phyloP scores from a whole-genome alignment of 2,797 vertebrate genomes.

The Coreius guichenoti region DNA sequence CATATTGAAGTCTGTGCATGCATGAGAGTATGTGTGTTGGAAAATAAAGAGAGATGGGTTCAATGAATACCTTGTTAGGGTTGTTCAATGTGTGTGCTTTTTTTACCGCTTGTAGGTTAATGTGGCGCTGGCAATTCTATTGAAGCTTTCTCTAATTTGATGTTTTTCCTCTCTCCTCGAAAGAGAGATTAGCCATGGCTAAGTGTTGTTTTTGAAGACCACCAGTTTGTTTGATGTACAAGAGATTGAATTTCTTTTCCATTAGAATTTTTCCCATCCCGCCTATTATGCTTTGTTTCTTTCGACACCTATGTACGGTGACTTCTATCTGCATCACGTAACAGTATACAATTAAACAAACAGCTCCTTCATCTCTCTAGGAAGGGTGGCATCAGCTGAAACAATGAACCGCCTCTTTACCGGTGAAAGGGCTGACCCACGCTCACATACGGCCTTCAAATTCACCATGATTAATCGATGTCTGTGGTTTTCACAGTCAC shows the following conservation, averaged over 20 bases:
- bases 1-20: conserved; percentile 65
- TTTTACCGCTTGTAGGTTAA: conserved; percentile 80
- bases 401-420: conserved; percentile 72
- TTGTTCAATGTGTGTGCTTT: conserved; percentile 81
- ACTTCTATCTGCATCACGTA: conserved; percentile 67
- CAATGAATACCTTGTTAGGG: conserved; percentile 79
- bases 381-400: conserved; percentile 67
- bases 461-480: conserved; percentile 73
- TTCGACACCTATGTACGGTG: conserved; percentile 65
- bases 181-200: background rate
- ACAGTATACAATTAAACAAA: conserved; percentile 74
- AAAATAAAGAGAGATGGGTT: conserved; percentile 74
- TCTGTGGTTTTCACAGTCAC: conserved; percentile 61
- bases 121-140: conserved; percentile 75
- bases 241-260: conserved; percentile 18
- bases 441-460: conserved; percentile 68
- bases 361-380: conserved; percentile 68
- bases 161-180: conserved; percentile 73
- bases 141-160: conserved; percentile 77
- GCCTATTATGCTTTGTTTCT: conserved; percentile 17
- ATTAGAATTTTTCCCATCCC: conserved; percentile 1
- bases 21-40: conserved; percentile 65
- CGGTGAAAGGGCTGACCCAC: conserved; percentile 64
- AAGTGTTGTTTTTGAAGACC: conserved; percentile 37
- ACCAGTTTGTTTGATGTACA: conserved; percentile 4